A percentile compares a stretch with the other conserved stretches of the same genome.
These are phyloP conservation scores for Crenichthys baileyi DNA, from an alignment of 2,797 vertebrate genomes.

Conservation along the genomic window DNA sequence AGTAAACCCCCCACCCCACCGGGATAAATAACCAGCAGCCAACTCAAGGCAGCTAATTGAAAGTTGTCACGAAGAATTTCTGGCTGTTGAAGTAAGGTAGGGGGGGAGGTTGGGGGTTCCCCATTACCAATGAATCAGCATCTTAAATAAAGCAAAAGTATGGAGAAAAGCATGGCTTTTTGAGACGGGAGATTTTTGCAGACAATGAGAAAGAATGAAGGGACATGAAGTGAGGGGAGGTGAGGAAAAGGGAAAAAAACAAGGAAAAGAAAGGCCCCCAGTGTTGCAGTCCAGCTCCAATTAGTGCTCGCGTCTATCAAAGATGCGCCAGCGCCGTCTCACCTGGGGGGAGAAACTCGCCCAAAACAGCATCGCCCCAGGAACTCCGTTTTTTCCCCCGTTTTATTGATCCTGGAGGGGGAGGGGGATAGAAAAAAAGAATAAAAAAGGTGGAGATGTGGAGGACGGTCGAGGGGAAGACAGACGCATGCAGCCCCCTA, in stretches of 20 bases:
- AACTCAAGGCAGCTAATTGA: slow-evolving; percentile 75
- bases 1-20: no score
- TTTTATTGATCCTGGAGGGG: slow-evolving; percentile 95
- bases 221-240: slow-evolving; percentile 25
- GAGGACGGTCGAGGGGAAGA: slow-evolving; percentile 14
- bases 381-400: slow-evolving; percentile 95
- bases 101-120: slow-evolving; percentile 29
- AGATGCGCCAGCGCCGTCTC: slow-evolving; percentile 50
- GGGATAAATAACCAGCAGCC: no score
- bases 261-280: slow-evolving; percentile 23
- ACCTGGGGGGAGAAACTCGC: slow-evolving; percentile 99
- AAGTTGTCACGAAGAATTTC: slow-evolving; percentile 77
- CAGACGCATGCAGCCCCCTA: background rate
- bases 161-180: slow-evolving; percentile 27
- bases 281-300: slow-evolving; percentile 57
- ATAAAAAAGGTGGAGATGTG: slow-evolving; percentile 3
- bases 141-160: slow-evolving; percentile 46
- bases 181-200: slow-evolving; percentile 51
- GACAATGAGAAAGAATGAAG: slow-evolving; percentile 32
- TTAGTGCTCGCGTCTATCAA: slow-evolving; percentile 62
- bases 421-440: background rate
- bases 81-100: slow-evolving; percentile 43
- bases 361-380: slow-evolving; percentile 98
- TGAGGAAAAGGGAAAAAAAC: background rate
- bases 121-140: slow-evolving; percentile 73